These are phyloP conservation scores for Aricia agestis DNA, from an alignment of 1,140 invertebrate genomes.

Conservation along the genomic window DNA sequence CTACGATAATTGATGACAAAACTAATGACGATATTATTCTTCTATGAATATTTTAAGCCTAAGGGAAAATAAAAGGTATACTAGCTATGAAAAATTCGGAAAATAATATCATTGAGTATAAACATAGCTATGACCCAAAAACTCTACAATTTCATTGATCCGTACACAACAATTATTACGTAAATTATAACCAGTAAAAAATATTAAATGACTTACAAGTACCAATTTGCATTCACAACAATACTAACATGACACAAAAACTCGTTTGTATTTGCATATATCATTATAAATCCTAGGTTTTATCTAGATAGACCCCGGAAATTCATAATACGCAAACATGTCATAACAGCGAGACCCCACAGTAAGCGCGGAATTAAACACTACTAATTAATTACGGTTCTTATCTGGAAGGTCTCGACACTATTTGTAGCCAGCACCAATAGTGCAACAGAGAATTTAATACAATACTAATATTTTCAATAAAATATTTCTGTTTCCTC, in stretches of 20 bases:
- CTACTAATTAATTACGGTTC: slow-evolving; percentile 59
- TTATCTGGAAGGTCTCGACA: slow-evolving; percentile 43
- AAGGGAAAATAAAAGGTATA: background rate
- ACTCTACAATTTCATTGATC: no score
- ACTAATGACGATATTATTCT: background rate
- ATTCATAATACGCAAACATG: slow-evolving; percentile 17
- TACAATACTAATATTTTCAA: background rate
- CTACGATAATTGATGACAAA: background rate
- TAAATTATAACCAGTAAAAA: background rate
- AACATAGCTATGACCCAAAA: no score
- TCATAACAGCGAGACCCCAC: slow-evolving; percentile 43
- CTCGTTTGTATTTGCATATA: background rate
- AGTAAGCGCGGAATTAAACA: slow-evolving; percentile 52
- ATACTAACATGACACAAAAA: slow-evolving; percentile 3
- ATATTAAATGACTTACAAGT: background rate
- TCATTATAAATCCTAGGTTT: slow-evolving; percentile 14
- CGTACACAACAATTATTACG: no score
- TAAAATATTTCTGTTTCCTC: background rate
- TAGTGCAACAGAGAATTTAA: background rate
- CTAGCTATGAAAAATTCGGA: background rate
- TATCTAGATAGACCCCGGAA: slow-evolving; percentile 13
- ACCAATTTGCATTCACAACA: background rate
- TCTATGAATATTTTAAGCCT: background rate
- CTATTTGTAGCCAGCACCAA: slow-evolving; percentile 2
- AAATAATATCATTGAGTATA: background rate